phyloP scores from a whole-genome alignment of 2,797 vertebrate genomes.

The Tinamus major region DNA sequence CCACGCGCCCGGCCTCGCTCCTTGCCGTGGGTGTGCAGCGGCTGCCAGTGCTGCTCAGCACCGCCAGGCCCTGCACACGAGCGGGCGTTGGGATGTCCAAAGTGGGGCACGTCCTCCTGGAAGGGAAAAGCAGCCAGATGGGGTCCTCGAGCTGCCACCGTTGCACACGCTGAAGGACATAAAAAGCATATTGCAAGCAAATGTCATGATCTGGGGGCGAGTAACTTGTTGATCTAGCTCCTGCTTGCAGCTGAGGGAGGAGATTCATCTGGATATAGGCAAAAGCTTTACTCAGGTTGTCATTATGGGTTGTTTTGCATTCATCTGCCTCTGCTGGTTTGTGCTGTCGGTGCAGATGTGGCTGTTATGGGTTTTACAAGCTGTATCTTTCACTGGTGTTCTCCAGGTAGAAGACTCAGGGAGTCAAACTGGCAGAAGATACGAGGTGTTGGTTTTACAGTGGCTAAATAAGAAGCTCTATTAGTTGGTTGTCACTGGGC shows the following conservation, averaged over 20 bases:
- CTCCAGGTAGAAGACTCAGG: neutral
- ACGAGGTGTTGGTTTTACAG: neutral
- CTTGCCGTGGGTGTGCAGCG: accelerated
- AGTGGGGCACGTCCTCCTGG: neutral
- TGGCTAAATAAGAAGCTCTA: neutral
- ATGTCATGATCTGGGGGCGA: neutral
- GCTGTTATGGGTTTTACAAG: neutral
- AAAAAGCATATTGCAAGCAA: neutral
- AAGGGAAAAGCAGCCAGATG: neutral
- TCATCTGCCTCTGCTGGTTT: neutral
- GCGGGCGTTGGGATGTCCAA: no score
- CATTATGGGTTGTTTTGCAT: accelerated
- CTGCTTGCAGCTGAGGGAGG: neutral
- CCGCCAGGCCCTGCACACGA: neutral
- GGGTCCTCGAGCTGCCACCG: neutral
- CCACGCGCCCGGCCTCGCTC: neutral
- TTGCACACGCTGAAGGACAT: neutral
- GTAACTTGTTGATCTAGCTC: neutral
- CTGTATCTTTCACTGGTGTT: neutral
- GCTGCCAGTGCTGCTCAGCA: neutral
- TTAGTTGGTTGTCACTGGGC: neutral
- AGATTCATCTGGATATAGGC: neutral
- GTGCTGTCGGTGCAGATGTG: neutral
- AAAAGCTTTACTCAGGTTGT: neutral
- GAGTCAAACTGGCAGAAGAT: neutral